These are phyloP conservation scores for Osedax frankpressi DNA, from an alignment of 2,888 invertebrate species.

Conservation along the genomic window DNA sequence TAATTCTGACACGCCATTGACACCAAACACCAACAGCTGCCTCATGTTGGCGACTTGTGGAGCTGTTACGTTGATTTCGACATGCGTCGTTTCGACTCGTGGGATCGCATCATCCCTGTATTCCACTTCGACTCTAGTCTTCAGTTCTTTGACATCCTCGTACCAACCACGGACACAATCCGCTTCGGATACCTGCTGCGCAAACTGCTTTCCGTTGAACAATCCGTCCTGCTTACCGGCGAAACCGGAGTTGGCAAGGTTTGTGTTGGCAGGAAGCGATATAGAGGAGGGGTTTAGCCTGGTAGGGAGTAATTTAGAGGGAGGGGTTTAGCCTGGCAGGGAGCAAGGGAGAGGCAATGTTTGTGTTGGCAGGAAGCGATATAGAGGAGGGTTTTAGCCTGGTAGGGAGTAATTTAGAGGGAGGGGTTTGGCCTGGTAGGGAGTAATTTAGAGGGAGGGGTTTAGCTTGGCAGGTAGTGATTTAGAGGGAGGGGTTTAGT, in stretches of 20 bases:
- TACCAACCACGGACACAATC: slow-evolving; percentile 79
- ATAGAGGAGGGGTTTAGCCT: too few species aligned
- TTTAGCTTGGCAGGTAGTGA: too few species aligned
- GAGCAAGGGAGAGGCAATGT: too few species aligned
- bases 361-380: too few species aligned
- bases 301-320: too few species aligned
- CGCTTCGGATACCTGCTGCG: slow-evolving; percentile 70
- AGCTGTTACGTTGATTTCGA: slow-evolving; percentile 63
- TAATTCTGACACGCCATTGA: too few species aligned
- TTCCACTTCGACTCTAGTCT: slow-evolving; percentile 59
- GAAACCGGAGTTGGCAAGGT: slow-evolving; percentile 73
- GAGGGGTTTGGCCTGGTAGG: too few species aligned
- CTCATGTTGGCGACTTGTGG: slow-evolving; percentile 61
- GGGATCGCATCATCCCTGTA: slow-evolving; percentile 64
- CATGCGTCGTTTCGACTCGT: slow-evolving; percentile 59
- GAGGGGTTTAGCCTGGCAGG: too few species aligned
- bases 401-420: too few species aligned
- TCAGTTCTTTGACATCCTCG: slow-evolving; percentile 76
- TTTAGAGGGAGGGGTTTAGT: too few species aligned
- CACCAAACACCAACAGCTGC: slow-evolving; percentile 51
- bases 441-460: too few species aligned
- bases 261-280: slow-evolving; percentile 20
- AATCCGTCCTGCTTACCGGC: slow-evolving; percentile 78
- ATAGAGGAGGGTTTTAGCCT: too few species aligned
- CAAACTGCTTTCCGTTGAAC: slow-evolving; percentile 58